Evolutionary conservation across 2,888 invertebrate species (phyloP), one percentile per base, ranked within the genome.

Genomic region (Trachelus tabidus): DNA sequence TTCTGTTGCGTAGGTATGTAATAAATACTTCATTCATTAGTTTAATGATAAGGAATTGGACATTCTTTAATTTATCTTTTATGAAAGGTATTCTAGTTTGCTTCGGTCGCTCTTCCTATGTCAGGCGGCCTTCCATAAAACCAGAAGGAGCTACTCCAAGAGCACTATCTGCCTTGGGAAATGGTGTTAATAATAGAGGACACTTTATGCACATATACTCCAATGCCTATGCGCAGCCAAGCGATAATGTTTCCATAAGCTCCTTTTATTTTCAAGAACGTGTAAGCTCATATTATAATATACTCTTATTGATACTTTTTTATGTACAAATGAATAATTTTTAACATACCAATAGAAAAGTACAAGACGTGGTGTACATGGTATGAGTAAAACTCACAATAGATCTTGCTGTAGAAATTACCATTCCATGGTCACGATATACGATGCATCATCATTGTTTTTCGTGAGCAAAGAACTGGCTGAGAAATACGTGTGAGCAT

Each of bases 241-340:
- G 85, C 23, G 89, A 91, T 33, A 88, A 87, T 73, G 89, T 93
- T 71, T 94, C 96, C 75, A 94, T 97, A 85, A 94, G 96, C 84
- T 94, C 95, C 0, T 97, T 96, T 90, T 97, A 97, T 91, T 95
- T 96, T 89, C 96, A 96, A 91, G 96, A 96, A 88, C 94, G 94
- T 92, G 95, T 95, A 89, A 92, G 93, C 85, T 73, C 23, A 69
- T 34, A 33, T 68, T 69, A 76, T 33, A 68, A 69, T 31, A 68
- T 34, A n/a, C 12, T n/a, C n/a, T 23, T 9, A 15, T n/a, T 30
- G 30, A 69, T 71, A 34, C 69, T 40, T 35, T 37, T 37, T 77
- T 40, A 56, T 35, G 30, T 71, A 15, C 3, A 34, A 34, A 12
- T 31, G 56, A 68, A 78, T 75, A 35, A 68, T 76, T 80, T 77